Base-by-base conservation (phyloP, 2,113 vertebrate genomes). In the Onychostruthus taczanowskii region DNA sequence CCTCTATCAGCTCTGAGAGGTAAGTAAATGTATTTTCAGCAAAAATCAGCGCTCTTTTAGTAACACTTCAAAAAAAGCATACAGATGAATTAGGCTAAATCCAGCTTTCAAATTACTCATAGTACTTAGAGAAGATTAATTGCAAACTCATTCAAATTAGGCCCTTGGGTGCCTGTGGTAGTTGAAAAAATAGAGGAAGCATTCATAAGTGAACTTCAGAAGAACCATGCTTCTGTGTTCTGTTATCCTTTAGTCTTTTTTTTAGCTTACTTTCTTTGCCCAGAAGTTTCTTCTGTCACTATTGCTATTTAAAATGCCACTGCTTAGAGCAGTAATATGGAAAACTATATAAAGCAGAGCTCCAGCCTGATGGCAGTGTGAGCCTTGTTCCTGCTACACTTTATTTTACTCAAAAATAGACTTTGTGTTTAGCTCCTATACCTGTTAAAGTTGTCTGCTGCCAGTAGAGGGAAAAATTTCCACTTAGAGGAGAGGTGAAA, bases 1-100 rank as follows among this genome's bases (percentile, higher is more conserved):
- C 31, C 64, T 90, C n/a, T 28, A 28, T 80, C 90, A 77, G 67
- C 75, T 91, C 5, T 85, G 64, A 94, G 92, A 96, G 79, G 93
- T 96, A 89, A 92, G 90, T 90, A 77, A 59, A 44, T 77, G 16
- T 52, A 23, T 84, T 93, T 78, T 59, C 76, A 84, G 28, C 61
- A 92, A 53, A 89, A 92, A 67, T 41, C 27, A 46, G 50, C 2
- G 0, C 8, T 82, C 37, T 92, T 73, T 75, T n/a, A 72, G 35
- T 84, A 84, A 61, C 16, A 13, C 6, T 63, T 93, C 19, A 39
- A 37, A 47, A 87, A 83, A 47, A 55, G 9, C 37, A 28, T 58
- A 44, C 23, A 46, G 28, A 22, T 66, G 18, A 30, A 22, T 85
- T 80, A 76, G 27, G 23, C 47, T 66, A 73, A 55, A 78, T 72